Conservation (phyloP, 1,140 invertebrate genomes). For the Drosophila truncata region DNA sequence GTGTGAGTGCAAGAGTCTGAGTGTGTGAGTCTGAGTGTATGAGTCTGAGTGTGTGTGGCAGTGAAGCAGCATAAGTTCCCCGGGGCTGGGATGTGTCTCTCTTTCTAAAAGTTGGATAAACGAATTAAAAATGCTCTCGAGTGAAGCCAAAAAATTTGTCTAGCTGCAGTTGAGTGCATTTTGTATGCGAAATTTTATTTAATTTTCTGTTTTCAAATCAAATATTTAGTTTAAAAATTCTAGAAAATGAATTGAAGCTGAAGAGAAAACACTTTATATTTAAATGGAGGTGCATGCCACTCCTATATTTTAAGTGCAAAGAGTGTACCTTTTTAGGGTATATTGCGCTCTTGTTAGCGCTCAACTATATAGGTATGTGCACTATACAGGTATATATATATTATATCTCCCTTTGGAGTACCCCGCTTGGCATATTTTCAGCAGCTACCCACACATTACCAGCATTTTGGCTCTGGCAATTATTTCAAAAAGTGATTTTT, state of each 20-base stretch:
- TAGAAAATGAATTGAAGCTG: not conserved
- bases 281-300: not conserved
- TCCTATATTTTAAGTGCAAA: not conserved
- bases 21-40: constrained; percentile 28
- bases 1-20: constrained; percentile 13
- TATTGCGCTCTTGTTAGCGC: not conserved
- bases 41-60: constrained; percentile 19
- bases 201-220: not conserved
- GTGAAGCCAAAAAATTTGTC: not conserved
- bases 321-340: constrained; percentile 8
- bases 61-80: constrained; percentile 32
- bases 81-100: constrained; percentile 14
- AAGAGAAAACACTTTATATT: not conserved
- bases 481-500: constrained; percentile 60
- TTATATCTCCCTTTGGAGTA: constrained; percentile 9
- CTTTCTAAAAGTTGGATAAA: constrained; percentile 21
- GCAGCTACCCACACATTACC: constrained; percentile 35
- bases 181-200: not conserved
- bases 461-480: constrained; percentile 49
- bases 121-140: constrained; percentile 35
- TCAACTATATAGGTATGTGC: not conserved
- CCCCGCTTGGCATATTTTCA: constrained; percentile 41
- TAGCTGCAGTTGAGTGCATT: constrained; percentile 1
- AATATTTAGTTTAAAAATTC: not conserved
- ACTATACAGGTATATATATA: not conserved